Percentiles rank a stretch among this genome's conserved stretches.
phyloP scores from a whole-genome alignment of 35 echinoderm and acorn worm species.

The Ophioderma brevispina region DNA sequence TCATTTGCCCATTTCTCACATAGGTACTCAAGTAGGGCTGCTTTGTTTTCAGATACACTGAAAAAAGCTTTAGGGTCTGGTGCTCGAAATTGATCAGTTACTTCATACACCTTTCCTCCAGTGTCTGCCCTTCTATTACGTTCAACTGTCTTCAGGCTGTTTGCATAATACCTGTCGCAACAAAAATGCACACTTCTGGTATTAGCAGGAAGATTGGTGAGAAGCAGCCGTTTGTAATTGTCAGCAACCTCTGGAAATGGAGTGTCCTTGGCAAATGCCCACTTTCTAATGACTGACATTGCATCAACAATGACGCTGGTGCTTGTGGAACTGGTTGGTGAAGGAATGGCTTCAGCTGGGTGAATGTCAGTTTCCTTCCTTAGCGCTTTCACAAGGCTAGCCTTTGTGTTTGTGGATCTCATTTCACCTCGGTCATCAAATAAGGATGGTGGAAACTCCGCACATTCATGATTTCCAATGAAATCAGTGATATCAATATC shows the following conservation, averaged over 20 bases:
- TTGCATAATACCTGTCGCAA: background rate
- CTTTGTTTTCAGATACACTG: background rate
- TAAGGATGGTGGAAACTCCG: background rate
- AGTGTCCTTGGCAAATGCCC: background rate
- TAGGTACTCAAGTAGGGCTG: background rate
- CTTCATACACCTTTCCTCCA: background rate
- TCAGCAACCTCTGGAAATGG: background rate
- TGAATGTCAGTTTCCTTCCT: background rate
- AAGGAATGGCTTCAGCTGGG: background rate
- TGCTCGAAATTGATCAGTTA: background rate
- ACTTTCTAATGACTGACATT: background rate
- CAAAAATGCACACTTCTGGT: background rate
- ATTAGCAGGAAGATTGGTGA: background rate
- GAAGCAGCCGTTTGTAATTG: background rate
- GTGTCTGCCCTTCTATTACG: background rate
- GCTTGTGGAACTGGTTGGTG: background rate
- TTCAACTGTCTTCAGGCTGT: background rate
- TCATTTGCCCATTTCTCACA: background rate
- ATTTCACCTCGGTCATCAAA: background rate
- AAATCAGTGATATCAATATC: background rate
- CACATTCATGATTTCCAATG: background rate
- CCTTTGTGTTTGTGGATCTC: background rate
- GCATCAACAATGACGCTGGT: background rate
- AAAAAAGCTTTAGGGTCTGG: background rate
- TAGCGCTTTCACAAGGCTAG: background rate